Conservation (phyloP, 2,888 invertebrate species). For the Oasisia sp. region DNA sequence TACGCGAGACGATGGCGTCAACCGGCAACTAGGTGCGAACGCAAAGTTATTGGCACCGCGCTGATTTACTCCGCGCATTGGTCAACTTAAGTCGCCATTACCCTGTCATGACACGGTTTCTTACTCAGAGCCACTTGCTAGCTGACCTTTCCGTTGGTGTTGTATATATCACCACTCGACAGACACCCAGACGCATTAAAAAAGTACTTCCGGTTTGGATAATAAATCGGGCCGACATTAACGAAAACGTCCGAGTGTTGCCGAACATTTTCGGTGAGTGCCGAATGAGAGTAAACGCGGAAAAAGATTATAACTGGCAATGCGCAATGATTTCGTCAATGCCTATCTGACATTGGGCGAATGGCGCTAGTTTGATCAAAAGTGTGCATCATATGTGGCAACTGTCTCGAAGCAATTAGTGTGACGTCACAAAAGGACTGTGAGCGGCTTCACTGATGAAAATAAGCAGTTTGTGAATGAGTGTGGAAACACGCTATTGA, state of each 20-base stretch:
- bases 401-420: neutral
- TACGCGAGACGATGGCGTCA: neutral
- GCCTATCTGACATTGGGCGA: neutral
- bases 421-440: neutral
- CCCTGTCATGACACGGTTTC: neutral
- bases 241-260: neutral
- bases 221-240: neutral
- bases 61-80: neutral
- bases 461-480: neutral
- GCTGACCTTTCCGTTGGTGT: neutral
- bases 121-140: neutral
- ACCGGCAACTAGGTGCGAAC: neutral
- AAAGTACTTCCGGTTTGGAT: neutral
- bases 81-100: slow-evolving; percentile 13
- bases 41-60: neutral
- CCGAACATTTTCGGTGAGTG: neutral
- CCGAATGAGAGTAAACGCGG: neutral
- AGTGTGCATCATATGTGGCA: neutral
- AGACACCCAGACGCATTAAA: neutral
- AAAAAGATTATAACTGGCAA: too few species aligned
- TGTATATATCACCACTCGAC: neutral
- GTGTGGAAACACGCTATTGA: neutral
- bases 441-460: neutral
- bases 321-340: neutral
- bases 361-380: neutral